phyloP scores from a whole-genome alignment of 2,113 vertebrate genomes.

The Felis chaus region DNA sequence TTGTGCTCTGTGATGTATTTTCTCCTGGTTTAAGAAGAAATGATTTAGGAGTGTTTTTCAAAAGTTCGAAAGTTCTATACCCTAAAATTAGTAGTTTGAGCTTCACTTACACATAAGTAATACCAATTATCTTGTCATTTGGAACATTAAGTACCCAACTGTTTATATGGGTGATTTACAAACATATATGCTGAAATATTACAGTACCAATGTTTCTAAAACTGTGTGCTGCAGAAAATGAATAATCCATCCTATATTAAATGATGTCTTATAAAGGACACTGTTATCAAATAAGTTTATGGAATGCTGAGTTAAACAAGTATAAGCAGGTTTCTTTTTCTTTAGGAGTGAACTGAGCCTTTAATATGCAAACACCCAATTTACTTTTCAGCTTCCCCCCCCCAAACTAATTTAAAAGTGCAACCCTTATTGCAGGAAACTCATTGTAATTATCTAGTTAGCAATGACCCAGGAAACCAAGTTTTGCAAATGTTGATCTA shows the following conservation, averaged over 20 bases:
- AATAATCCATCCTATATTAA: neutral
- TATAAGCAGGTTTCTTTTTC: conserved; percentile 13
- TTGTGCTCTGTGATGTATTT: neutral
- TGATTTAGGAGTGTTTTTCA: neutral
- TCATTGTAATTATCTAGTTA: conserved; percentile 36
- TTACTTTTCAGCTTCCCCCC: conserved; percentile 17
- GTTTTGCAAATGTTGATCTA: conserved; percentile 25
- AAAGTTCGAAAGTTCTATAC: neutral
- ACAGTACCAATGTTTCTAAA: neutral
- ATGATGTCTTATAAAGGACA: neutral
- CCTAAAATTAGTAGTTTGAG: neutral
- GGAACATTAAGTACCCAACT: neutral
- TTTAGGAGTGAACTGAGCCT: neutral
- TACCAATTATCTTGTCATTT: neutral
- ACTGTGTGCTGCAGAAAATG: neutral
- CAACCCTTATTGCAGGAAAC: neutral
- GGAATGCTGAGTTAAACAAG: neutral
- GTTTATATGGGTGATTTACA: neutral
- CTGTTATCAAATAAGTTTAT: conserved; percentile 6
- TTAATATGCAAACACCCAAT: conserved; percentile 52
- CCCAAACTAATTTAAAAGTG: conserved; percentile 51
- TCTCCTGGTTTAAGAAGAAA: neutral
- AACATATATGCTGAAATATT: neutral
- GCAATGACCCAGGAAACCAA: conserved; percentile 19
- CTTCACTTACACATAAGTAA: neutral